Percentiles rank a stretch among this genome's conserved stretches.
Conservation (phyloP, 1,140 invertebrate species). For the Himalopsyche phryganea region DNA sequence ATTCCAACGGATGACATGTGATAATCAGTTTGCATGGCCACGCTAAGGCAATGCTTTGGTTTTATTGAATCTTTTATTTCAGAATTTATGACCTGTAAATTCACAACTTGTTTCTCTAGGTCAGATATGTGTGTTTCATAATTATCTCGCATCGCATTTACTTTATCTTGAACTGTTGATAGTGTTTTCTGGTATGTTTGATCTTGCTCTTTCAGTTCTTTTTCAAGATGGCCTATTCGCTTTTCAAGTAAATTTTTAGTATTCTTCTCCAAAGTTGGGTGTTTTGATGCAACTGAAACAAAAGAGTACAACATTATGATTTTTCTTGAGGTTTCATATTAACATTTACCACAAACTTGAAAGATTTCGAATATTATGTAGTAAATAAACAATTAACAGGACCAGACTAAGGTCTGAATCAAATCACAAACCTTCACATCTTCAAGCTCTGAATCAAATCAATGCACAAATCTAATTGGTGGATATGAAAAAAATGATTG, state of each 20-base stretch:
- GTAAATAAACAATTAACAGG: no score
- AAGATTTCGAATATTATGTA: no score
- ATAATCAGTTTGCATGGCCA: constrained; percentile 39
- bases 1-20: constrained; percentile 33
- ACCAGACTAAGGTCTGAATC: no score
- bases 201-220: constrained; percentile 65
- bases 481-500: no score
- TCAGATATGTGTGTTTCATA: constrained; percentile 71
- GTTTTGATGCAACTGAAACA: constrained; percentile 53
- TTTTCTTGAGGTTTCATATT: no score
- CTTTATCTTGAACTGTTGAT: constrained; percentile 66
- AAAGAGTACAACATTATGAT: no score
- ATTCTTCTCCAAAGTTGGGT: constrained; percentile 54
- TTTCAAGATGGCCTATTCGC: constrained; percentile 63
- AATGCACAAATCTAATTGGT: no score
- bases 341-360: no score
- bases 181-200: constrained; percentile 65
- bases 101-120: constrained; percentile 63
- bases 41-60: constrained; percentile 38
- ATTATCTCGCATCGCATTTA: constrained; percentile 70
- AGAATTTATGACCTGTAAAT: constrained; percentile 55
- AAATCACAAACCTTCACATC: no score
- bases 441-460: no score
- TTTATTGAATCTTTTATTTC: constrained; percentile 55
- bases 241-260: constrained; percentile 66